Percentiles rank a stretch among this genome's conserved stretches.
phyloP scores from a whole-genome alignment of 2,113 vertebrate species.

The Boulengeromyrus knoepffleri region DNA sequence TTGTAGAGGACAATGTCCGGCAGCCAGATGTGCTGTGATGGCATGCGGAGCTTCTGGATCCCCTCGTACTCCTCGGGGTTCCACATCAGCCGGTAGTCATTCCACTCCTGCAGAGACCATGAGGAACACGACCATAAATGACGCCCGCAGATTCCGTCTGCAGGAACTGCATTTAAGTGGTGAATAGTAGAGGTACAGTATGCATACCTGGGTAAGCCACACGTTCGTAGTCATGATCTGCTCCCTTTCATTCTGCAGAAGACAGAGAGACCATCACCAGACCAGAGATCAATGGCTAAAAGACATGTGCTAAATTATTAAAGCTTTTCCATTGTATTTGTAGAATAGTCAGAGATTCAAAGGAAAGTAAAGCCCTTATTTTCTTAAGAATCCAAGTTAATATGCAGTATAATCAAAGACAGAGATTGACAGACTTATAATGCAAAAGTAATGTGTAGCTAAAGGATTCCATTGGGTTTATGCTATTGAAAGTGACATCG shows the following conservation, averaged over 20 bases:
- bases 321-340: not conserved
- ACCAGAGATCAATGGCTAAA: not conserved
- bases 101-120: slow-evolving; percentile 53
- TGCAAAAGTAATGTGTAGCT: not conserved
- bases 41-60: slow-evolving; percentile 64
- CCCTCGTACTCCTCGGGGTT: slow-evolving; percentile 66
- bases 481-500: not conserved
- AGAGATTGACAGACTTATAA: not conserved
- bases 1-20: slow-evolving; percentile 72
- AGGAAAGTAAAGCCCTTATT: not conserved
- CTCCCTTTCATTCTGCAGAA: slow-evolving; percentile 68
- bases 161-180: not conserved
- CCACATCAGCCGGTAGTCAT: slow-evolving; percentile 69
- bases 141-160: not conserved
- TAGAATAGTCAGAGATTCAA: not conserved
- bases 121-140: not conserved
- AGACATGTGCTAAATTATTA: not conserved
- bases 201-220: slow-evolving; percentile 65
- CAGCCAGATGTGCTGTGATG: slow-evolving; percentile 68
- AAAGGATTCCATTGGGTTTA: not conserved
- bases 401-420: not conserved
- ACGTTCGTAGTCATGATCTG: slow-evolving; percentile 75
- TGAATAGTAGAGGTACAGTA: not conserved
- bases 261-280: slow-evolving; percentile 10
- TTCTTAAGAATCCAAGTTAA: not conserved